Conservation (phyloP, 2,113 vertebrate genomes). For the Vulpes lagopus region DNA sequence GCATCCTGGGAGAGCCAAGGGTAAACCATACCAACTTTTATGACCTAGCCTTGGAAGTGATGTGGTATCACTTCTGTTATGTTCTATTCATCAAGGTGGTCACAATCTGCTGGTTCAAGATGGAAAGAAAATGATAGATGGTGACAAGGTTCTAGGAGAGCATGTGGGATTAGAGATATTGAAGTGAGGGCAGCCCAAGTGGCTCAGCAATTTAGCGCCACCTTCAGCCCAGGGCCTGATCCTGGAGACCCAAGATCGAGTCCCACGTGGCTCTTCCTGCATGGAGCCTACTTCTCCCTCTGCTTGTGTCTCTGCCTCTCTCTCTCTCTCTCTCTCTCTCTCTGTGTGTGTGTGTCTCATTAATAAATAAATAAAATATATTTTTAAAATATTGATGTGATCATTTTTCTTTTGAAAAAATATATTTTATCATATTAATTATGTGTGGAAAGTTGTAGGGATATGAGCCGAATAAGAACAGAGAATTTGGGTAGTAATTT, state of each 20-base stretch:
- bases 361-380: no score
- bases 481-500: neutral
- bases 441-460: neutral
- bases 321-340: no score
- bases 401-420: neutral
- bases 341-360: rapidly evolving
- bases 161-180: neutral
- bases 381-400: neutral
- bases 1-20: neutral
- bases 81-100: neutral
- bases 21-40: neutral
- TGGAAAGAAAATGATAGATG: neutral
- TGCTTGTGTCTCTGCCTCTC: no score
- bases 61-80: neutral
- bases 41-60: neutral
- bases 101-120: neutral
- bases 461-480: neutral
- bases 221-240: no score
- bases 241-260: no score
- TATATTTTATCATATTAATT: neutral
- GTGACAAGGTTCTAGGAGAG: neutral
- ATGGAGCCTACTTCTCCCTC: no score
- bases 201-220: no score
- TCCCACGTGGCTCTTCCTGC: no score
- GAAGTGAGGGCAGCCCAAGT: neutral